Evolutionary conservation across 2,797 vertebrate species (phyloP), one percentile per base, ranked within the genome.

Genomic region (Naso thynnoides): DNA sequence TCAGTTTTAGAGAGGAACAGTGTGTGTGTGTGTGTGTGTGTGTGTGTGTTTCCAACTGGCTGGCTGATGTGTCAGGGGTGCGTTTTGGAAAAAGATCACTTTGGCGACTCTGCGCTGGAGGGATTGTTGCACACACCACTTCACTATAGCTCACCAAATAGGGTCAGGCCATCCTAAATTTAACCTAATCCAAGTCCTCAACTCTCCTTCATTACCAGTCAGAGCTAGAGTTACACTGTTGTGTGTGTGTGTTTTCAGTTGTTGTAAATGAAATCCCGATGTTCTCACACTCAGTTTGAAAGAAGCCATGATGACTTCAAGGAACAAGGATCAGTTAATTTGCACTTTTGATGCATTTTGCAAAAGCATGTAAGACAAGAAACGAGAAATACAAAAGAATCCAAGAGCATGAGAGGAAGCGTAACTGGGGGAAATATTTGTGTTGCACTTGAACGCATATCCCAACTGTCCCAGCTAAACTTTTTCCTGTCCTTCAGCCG

Each of bases 121-220:
- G 48, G 72, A 68, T 23, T 55, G 39, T 31, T 64, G 63, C 33
- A 62, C 59, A 56, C 69, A 14, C 23, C 61, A 72, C 50, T 69
- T 74, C 68, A 73, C 72, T 54, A 42, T 29, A 18, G 63, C 59
- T 86, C 65, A 59, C 65, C 67, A 87, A 82, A 79, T 56, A 83
- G 78, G 63, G 69, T 82, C 70, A 78, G 76, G 42, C 65, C 44
- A 54, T 85, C 85, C 81, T 87, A 88, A 89, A 87, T 88, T 77
- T 84, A 88, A 86, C 70, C 63, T 83, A 77, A 86, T 76, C 65
- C 55, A 26, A 76, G 50, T 29, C 67, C 49, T 48, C 19, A 21
- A 59, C 65, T 55, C 55, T 73, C 45, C 41, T 44, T 29, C 57
- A 24, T 23, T 48, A 23, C 23, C 70, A 16, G 36, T 14, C 49